These are phyloP conservation scores for Pseudolaguvia tuberculata DNA, from an alignment of 2,113 vertebrate species.

Conservation along the genomic window DNA sequence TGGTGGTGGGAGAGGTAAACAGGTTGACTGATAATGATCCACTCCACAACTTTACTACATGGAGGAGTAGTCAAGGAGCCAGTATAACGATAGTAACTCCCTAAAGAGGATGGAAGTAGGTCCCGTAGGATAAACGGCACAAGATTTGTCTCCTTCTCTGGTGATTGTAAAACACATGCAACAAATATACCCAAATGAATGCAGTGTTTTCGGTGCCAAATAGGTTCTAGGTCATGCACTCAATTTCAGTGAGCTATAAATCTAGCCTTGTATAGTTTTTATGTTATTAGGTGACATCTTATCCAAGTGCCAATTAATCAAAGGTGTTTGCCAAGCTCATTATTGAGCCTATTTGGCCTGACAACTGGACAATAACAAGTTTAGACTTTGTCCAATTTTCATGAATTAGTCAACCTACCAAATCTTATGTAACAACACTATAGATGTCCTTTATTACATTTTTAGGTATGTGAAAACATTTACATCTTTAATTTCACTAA, in stretches of 20 bases:
- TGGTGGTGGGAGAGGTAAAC: slow-evolving; percentile 91
- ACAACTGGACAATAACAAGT: neutral
- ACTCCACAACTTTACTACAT: slow-evolving; percentile 94
- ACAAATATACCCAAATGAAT: slow-evolving; percentile 14
- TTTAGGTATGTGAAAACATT: neutral
- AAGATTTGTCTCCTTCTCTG: slow-evolving; percentile 97
- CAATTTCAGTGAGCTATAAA: neutral
- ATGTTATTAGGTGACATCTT: neutral
- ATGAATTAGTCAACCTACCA: neutral
- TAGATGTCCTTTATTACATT: neutral
- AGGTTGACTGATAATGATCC: slow-evolving; percentile 90
- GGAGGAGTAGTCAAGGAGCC: slow-evolving; percentile 95
- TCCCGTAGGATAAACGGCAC: slow-evolving; percentile 89
- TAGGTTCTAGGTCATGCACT: neutral
- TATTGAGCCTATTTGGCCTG: neutral
- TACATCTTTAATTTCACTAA: neutral
- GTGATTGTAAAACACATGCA: slow-evolving; percentile 36
- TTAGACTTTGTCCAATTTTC: neutral
- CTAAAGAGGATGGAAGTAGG: slow-evolving; percentile 83
- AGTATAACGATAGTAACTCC: slow-evolving; percentile 91
- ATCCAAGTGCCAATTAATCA: neutral
- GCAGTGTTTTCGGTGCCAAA: neutral
- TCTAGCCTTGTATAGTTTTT: neutral
- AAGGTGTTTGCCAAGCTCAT: no score
- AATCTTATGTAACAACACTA: neutral